A percentile compares a stretch with the other conserved stretches of the same genome.
Conservation (phyloP, 2,888 invertebrate species). For the Cyrtodaria siliqua region DNA sequence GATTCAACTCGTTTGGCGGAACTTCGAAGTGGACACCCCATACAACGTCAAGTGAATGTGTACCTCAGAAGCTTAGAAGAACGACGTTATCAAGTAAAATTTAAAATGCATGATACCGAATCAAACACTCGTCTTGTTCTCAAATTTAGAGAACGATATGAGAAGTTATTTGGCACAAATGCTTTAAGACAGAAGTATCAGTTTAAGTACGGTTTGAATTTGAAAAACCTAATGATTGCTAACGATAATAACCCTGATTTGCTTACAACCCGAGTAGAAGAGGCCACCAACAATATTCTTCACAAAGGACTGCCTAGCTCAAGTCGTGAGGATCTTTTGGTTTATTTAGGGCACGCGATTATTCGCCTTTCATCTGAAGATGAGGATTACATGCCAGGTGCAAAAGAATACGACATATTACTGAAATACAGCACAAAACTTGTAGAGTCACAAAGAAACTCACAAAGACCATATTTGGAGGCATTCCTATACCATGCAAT, state of each 20-base stretch:
- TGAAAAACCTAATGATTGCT: slow-evolving; percentile 34
- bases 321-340: background rate
- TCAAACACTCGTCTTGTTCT: slow-evolving; percentile 15
- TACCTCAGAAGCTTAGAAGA: slow-evolving; percentile 37
- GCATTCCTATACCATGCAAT: background rate
- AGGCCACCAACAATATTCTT: background rate
- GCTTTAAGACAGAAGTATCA: background rate
- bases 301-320: background rate
- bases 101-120: slow-evolving; percentile 11
- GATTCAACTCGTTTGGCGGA: background rate
- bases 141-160: slow-evolving; percentile 27
- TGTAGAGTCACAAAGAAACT: no score
- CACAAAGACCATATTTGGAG: background rate
- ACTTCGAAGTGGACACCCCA: background rate
- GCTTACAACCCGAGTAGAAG: slow-evolving; percentile 15
- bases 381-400: no score
- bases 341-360: background rate
- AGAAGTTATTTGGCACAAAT: slow-evolving; percentile 28
- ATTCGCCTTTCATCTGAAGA: no score
- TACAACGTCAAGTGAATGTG: slow-evolving; percentile 20
- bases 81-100: slow-evolving; percentile 41
- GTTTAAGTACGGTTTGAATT: slow-evolving; percentile 27
- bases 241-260: slow-evolving; percentile 1
- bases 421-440: no score
- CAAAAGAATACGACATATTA: no score